A percentile compares a stretch with the other conserved stretches of the same genome.
Conservation (phyloP, 2,888 invertebrate species). For the Phengaris alcon region DNA sequence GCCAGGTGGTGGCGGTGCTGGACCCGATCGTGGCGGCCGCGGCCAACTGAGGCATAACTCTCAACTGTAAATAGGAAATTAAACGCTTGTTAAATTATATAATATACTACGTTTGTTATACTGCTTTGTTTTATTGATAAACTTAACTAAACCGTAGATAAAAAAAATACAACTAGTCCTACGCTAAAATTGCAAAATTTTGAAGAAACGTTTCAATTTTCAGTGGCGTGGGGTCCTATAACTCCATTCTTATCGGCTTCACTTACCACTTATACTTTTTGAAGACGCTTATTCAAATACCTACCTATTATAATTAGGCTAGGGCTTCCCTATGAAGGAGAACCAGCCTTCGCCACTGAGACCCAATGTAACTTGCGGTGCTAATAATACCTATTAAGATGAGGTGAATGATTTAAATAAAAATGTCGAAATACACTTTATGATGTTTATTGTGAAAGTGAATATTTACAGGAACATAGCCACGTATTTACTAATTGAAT, state of each 20-base stretch:
- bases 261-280: too few species aligned
- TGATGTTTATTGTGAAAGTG: background rate
- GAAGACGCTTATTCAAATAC: too few species aligned
- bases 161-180: too few species aligned
- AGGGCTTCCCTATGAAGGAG: too few species aligned
- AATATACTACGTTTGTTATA: constrained; percentile 28
- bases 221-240: too few species aligned
- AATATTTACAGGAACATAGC: background rate
- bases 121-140: background rate
- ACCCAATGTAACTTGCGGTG: background rate
- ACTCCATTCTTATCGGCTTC: too few species aligned
- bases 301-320: too few species aligned
- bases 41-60: background rate
- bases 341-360: too few species aligned
- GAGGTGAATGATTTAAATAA: background rate
- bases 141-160: too few species aligned
- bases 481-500: background rate
- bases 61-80: constrained; percentile 38
- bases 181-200: too few species aligned
- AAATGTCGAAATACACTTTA: background rate
- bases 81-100: constrained; percentile 30
- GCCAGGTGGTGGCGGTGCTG: constrained; percentile 81
- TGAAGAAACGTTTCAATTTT: too few species aligned
- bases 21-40: constrained; percentile 69
- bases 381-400: background rate